phyloP scores from a whole-genome alignment of 2,888 invertebrate species.

The Catocala sponsa region DNA sequence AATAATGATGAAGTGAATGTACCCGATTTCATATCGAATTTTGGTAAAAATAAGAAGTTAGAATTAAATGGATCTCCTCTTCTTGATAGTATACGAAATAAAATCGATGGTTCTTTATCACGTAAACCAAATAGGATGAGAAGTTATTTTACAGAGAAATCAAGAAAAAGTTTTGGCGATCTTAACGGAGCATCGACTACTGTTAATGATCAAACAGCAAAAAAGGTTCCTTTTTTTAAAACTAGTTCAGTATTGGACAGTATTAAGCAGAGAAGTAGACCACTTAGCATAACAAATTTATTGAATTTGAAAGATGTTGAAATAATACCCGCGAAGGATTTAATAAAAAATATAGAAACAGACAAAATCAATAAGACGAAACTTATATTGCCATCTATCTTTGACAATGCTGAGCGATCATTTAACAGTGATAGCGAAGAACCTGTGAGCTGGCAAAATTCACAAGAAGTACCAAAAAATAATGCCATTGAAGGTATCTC shows the following conservation, averaged over 20 bases:
- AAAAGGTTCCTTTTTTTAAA: conserved; percentile 23
- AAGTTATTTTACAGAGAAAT: conserved; percentile 19
- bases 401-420: conserved; percentile 8
- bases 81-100: conserved; percentile 12
- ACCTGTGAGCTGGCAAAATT: background rate
- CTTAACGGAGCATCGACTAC: conserved; percentile 38
- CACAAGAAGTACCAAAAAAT: background rate
- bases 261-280: conserved; percentile 31
- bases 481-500: conserved; percentile 1
- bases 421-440: conserved; percentile 2
- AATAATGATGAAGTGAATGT: conserved; percentile 26
- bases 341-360: conserved; percentile 44
- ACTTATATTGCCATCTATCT: conserved; percentile 17
- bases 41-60: conserved; percentile 23
- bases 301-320: conserved; percentile 68
- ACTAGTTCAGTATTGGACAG: conserved; percentile 34
- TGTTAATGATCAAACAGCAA: conserved; percentile 32
- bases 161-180: conserved; percentile 28
- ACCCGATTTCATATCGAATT: conserved; percentile 16
- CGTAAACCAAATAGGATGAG: conserved; percentile 43
- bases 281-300: conserved; percentile 56
- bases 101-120: conserved; percentile 16
- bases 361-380: conserved; percentile 8
- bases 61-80: conserved; percentile 16
- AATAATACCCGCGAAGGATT: conserved; percentile 43